Evolutionary conservation across 1,140 invertebrate species (phyloP).

Genomic region (Paracyclopina nana): DNA sequence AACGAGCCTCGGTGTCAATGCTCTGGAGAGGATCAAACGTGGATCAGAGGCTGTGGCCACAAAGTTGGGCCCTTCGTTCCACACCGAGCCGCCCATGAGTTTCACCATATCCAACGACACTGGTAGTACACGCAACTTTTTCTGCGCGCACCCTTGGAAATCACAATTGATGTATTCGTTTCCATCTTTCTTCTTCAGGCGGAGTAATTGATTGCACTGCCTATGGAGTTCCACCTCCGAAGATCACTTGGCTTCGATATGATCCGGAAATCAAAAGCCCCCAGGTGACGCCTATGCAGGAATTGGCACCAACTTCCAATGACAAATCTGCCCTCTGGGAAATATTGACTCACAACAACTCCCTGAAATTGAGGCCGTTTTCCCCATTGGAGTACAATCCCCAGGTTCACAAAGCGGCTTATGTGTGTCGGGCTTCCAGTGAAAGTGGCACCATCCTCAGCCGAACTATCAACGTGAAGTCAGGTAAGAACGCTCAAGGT

Average conservation of each 20-base stretch:
- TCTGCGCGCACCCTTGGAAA: not conserved
- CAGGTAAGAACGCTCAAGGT: not conserved
- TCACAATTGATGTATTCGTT: not conserved
- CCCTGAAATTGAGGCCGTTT: not conserved
- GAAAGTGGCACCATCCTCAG: not conserved
- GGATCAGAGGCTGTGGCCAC: not conserved
- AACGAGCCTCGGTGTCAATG: too few relatives aligned
- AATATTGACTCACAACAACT: slow-evolving; percentile 1
- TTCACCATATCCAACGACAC: not conserved
- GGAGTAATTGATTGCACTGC: not conserved
- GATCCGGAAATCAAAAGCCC: too few relatives aligned
- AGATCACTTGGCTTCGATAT: not conserved
- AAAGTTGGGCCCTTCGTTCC: not conserved
- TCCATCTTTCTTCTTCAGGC: not conserved
- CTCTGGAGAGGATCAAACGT: too few relatives aligned
- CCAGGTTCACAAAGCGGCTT: not conserved
- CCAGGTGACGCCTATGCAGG: too few relatives aligned
- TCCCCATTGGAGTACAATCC: not conserved
- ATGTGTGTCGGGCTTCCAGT: not conserved
- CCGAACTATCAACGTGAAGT: not conserved
- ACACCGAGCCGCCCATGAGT: not conserved
- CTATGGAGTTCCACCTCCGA: not conserved
- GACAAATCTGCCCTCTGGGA: not conserved
- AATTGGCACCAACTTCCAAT: not conserved
- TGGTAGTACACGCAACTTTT: not conserved